These are phyloP conservation scores for Vireo griseus DNA, from an alignment of 2,797 vertebrate species.

Conservation along the genomic window DNA sequence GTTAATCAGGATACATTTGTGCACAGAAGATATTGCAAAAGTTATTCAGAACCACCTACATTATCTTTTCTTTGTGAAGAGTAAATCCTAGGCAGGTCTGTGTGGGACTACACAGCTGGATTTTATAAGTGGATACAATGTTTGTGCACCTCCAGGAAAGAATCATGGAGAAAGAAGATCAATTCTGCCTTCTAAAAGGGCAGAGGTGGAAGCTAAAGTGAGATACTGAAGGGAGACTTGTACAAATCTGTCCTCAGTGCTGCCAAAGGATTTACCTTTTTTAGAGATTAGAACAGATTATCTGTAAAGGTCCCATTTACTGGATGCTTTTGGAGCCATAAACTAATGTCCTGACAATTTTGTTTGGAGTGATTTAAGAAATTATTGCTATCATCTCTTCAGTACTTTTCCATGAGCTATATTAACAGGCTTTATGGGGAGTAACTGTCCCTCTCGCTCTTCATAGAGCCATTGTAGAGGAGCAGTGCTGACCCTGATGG, in stretches of 20 bases:
- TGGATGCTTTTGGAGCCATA: background rate
- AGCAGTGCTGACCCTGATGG: background rate
- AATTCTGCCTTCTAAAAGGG: background rate
- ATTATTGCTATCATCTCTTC: background rate
- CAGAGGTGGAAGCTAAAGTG: background rate
- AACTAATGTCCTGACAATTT: background rate
- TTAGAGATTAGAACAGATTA: background rate
- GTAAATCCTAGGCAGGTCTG: background rate
- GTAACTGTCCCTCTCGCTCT: background rate
- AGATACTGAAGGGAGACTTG: background rate
- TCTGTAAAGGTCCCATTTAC: background rate
- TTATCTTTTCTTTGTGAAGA: background rate
- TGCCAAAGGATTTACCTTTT: background rate
- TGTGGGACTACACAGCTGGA: background rate
- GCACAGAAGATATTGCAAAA: background rate
- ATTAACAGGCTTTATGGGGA: background rate
- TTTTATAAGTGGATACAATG: background rate
- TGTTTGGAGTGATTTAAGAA: background rate
- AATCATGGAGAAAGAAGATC: background rate
- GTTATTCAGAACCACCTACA: background rate
- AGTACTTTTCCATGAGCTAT: background rate
- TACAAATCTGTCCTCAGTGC: background rate
- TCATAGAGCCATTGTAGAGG: background rate
- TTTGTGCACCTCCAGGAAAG: background rate
- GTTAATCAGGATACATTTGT: background rate